A percentile compares a stretch with the other conserved stretches of the same genome.
Conservation (phyloP, 1,140 invertebrate genomes). For the Apis cerana region DNA sequence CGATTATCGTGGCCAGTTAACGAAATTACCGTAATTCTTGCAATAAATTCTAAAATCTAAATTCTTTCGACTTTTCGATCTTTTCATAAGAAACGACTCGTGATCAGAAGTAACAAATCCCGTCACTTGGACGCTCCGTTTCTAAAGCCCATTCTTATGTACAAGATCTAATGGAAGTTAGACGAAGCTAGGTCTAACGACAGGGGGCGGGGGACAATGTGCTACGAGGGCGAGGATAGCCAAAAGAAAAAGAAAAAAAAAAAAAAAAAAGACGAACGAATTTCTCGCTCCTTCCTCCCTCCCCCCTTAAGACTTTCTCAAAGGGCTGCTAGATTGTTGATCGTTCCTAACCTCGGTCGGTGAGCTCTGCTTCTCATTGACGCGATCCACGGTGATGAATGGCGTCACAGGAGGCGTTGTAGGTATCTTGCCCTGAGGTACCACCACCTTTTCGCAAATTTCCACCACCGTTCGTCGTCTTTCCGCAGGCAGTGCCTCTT, state of each 20-base stretch:
- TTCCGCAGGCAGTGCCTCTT: constrained; percentile 51
- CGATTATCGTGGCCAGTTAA: no score
- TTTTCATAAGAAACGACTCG: no score
- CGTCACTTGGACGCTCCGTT: constrained; percentile 12
- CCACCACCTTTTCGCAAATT: constrained; percentile 77
- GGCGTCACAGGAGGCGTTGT: constrained; percentile 70
- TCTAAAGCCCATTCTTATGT: constrained; percentile 40
- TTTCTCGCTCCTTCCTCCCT: background rate
- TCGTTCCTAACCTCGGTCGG: constrained; percentile 76
- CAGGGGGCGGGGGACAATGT: constrained; percentile 23
- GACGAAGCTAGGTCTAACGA: constrained; percentile 48
- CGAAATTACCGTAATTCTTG: no score
- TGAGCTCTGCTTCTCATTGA: constrained; percentile 60
- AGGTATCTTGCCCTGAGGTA: constrained; percentile 66
- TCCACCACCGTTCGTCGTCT: constrained; percentile 75
- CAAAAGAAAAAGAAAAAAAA: background rate
- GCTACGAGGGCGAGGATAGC: constrained; percentile 26
- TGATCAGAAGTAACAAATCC: background rate
- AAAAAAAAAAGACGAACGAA: background rate
- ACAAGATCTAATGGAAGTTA: constrained; percentile 48
- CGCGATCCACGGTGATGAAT: constrained; percentile 74
- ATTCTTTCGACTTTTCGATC: background rate
- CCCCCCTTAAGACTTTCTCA: constrained; percentile 64
- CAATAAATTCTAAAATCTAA: no score
- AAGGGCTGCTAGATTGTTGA: constrained; percentile 69